Conservation (phyloP, 2,797 vertebrate species). For the Morus bassanus region DNA sequence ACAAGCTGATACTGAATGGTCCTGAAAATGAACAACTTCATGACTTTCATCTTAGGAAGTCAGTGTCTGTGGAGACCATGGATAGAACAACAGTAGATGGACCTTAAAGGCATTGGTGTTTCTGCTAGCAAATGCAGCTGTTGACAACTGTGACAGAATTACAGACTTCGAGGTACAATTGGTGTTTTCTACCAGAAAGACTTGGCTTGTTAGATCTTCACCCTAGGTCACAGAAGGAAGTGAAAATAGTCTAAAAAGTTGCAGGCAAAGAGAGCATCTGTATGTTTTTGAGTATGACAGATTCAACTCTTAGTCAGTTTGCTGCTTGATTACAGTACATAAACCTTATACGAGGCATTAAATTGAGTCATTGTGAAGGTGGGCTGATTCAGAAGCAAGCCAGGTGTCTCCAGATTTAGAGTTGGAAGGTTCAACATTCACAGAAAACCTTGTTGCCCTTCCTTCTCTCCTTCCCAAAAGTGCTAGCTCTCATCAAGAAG, state of each 20-base stretch:
- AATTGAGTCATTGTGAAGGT: not conserved
- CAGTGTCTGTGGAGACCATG: not conserved
- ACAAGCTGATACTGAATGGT: slow-evolving; percentile 1
- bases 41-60: slow-evolving; percentile 32
- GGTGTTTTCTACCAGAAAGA: slow-evolving; percentile 10
- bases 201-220: not conserved
- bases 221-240: not conserved
- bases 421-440: not conserved
- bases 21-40: slow-evolving; percentile 9
- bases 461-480: not conserved
- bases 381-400: not conserved
- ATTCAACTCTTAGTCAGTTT: not conserved
- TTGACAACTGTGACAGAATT: slow-evolving; percentile 17
- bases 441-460: not conserved
- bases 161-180: slow-evolving; percentile 18
- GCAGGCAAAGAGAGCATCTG: not conserved
- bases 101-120: slow-evolving; percentile 17
- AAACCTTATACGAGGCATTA: not conserved
- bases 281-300: not conserved
- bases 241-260: not conserved
- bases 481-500: not conserved
- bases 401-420: not conserved
- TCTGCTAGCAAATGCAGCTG: slow-evolving; percentile 48
- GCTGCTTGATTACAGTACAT: not conserved
- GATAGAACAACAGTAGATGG: slow-evolving; percentile 11